Evolutionary conservation across 1,140 invertebrate genomes (phyloP), one percentile per base, ranked within the genome.

Genomic region (Hestina assimilis): DNA sequence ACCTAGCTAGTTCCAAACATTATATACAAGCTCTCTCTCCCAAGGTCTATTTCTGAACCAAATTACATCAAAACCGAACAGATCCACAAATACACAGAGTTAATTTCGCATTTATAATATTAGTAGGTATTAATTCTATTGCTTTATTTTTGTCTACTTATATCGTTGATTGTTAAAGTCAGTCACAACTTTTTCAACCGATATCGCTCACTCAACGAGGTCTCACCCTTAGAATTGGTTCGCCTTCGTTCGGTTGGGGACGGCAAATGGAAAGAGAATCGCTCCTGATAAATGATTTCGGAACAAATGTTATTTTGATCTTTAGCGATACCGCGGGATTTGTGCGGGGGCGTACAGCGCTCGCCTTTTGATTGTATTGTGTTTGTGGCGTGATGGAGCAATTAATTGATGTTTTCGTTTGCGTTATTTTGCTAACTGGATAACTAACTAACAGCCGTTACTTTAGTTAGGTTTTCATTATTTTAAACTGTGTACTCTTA

Each of bases 251-350:
- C 46, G 56, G 50, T 61, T 50, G 65, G 73, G 78, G 69, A 61
- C 55, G 72, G 63, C 75, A 76, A 82, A 80, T 80, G 77, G 77
- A 80, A 83, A 80, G 70, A 77, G 77, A 80, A 77, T 80, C 81
- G 75, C 61, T 55, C 53, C 74, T 84, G 81, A 84, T 84, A 84
- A 84, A 84, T 84, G 81, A 84, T 82, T 84, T 77, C 68, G 69
- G 69, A 79, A 84, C 81, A 84, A 84, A 84, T 84, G 81, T 84
- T 80, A 80, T 82, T 82, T 80, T 84, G 81, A 84, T 84, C 75
- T 82, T 77, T 67, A 66, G 69, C 76, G 79, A 84, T 84, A 84
- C 58, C 70, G 62, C 46, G 28, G 60, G 75, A 75, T 75, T 75
- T 80, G 77, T 79, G 73, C 65, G 64, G 78, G 73, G 79, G 60